Evolutionary conservation across 2,888 invertebrate species (phyloP), one percentile per base, ranked within the genome.

Genomic region (Eledona agricola): DNA sequence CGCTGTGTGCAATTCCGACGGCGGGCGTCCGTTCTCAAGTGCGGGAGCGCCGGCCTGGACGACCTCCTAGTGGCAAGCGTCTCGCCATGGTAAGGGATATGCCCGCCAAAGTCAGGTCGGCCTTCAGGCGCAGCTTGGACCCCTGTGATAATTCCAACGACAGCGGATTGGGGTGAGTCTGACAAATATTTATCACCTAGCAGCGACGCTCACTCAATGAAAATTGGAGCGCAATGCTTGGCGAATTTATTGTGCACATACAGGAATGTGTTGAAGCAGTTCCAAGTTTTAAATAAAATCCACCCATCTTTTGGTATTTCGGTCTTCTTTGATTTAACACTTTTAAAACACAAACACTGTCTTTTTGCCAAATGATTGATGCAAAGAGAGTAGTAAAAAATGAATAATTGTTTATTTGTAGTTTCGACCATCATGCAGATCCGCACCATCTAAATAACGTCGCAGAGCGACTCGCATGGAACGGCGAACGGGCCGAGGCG

Each of bases 81-180:
- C 69, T 74, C 50, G 69, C 71, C 47, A 72, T 69, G 58, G 63
- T 70, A 15, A 67, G 71, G 52, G 72, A 72, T 16, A 67, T 72
- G 64, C 68, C 72, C 25, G 72, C 73, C 35, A 75, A 73, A 65
- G 64, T 72, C 46, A 61, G 75, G 46, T 65, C 73, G 55, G 74
- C 70, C 66, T 77, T 67, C 45, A 72, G 72, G 60, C 73, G 77
- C 37, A 76, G 75, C 57, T 74, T 79, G 64, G 82, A 81, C 72
- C 84, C 85, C 55, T 90, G 90, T 74, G 92, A 93, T 74, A 92
- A 90, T 77, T 93, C 92, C 57, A 92, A 91, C 79, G 93, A 93
- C 77, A 93, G 93, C 62, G 93, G 93, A 16, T 82, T 93, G 63
- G 93, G 92, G 51, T 77, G 67, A 72, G 73, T 64, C n/a, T n/a